Base-by-base conservation (phyloP, 1,140 invertebrate genomes). In the Notospermus geniculatus region DNA sequence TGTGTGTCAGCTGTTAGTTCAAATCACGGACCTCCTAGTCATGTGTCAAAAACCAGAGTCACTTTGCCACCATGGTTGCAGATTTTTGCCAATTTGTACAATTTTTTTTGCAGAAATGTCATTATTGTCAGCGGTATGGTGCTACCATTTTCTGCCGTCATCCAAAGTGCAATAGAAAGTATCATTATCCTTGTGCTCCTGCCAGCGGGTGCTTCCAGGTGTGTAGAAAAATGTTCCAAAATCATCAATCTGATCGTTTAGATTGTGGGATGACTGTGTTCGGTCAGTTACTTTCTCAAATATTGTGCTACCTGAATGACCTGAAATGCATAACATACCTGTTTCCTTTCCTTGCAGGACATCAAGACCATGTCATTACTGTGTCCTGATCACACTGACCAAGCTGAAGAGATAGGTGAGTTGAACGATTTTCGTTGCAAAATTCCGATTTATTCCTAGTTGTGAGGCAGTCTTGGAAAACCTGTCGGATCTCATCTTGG, bases 371-470 rank as follows among this genome's bases (percentile, higher is more conserved):
- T 89, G 68, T 86, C 88, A 9, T 85, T 92, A 59, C 89, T 93
- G 72, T 96, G 94, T 79, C 89, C 87, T 72, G 88, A 90, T 71
- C 93, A 96, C 84, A 82, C 92, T 58, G 89, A 89, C 73, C 90
- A 93, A 85, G 91, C 92, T 69, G 88, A 90, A 71, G 82, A 89
- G 69, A 84, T 91, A 71, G 86, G 91, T 92, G 85, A 88, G 88
- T 86, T 67, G 55, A 22, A 13, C 17, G 45, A 52, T 30, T 58
- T 54, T 9, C 32, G 32, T 36, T n/a, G n/a, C n/a, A n/a, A n/a
- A n/a, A n/a, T n/a, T n/a, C n/a, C n/a, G n/a, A n/a, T n/a, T n/a
- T n/a, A n/a, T n/a, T n/a, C n/a, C n/a, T n/a, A n/a, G n/a, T n/a
- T n/a, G n/a, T n/a, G n/a, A n/a, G n/a, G n/a, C n/a, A n/a, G n/a